Base-by-base conservation (phyloP, 1,140 invertebrate genomes). In the Sycobia sp. region DNA sequence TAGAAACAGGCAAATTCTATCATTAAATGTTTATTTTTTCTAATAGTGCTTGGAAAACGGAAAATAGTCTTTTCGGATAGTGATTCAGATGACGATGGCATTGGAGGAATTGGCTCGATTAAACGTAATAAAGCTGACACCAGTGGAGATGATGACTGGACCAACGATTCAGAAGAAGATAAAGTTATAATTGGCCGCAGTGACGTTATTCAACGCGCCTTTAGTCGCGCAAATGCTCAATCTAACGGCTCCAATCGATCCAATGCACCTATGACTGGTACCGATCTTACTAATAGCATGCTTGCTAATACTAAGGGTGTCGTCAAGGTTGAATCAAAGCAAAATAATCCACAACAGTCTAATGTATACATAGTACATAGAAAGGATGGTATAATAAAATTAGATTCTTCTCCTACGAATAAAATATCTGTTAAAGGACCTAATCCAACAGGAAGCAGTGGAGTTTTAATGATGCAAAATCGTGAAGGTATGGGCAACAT, bases 321-420 rank as follows among this genome's bases (percentile, higher is more conserved):
- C 14, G 39, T 55, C 13, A 61, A 61, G 14, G 29, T 44, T 14
- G 36, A 60, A 2, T 14, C 27, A 8, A 65, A 55, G 4, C 39
- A 50, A 44, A 87, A 18, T 0, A 88, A 88, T 72, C 86, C 88
- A 18, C 89, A 90, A 73, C 56, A 65, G 18, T 59, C 63, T 5
- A 65, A 59, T 10, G 87, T 91, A 18, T 90, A 89, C 68, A 87
- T 90, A 20, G 89, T 91, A 87, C 89, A 89, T 1, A 87, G 88
- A 71, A 90, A 89, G 66, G 87, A 88, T 34, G 88, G 86, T 16
- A 88, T 88, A 39, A 87, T 88, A 73, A 88, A 87, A 71, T 77
- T 88, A 16, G 86, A 88, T 70, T 87, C 87, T 0, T 84, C 86
- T 0, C 75, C 76, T 4, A 74, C 76, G 18, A 85, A 84, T 11